These are phyloP conservation scores for Hydrophis major DNA, from an alignment of 2,797 vertebrate species.

Conservation along the genomic window DNA sequence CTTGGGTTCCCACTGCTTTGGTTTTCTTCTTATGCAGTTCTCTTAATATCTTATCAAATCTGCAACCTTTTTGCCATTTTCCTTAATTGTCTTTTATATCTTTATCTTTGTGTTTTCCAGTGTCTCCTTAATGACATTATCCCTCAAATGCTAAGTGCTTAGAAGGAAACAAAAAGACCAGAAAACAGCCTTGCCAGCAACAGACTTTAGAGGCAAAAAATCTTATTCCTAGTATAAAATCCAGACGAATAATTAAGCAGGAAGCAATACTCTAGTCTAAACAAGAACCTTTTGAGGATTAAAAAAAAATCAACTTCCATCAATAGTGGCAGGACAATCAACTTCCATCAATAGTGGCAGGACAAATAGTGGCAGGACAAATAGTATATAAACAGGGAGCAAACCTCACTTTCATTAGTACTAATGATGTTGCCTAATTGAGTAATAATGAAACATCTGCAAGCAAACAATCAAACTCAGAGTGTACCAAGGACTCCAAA, in stretches of 20 bases:
- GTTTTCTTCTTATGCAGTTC: neutral
- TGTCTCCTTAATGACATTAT: neutral
- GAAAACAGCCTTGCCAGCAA: neutral
- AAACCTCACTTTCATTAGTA: neutral
- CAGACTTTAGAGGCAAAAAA: neutral
- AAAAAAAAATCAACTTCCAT: neutral
- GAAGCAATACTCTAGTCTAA: neutral
- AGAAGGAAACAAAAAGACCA: neutral
- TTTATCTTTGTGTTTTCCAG: neutral
- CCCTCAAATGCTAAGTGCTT: neutral
- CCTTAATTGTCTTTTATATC: neutral
- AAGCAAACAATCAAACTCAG: neutral
- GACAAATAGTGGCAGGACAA: neutral
- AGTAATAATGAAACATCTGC: neutral
- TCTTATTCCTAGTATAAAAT: neutral
- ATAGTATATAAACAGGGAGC: neutral
- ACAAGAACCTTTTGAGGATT: neutral
- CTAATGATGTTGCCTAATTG: neutral
- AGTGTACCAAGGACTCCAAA: neutral
- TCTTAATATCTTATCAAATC: neutral
- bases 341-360: neutral
- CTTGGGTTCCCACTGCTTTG: neutral
- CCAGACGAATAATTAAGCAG: neutral
- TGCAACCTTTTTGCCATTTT: neutral
- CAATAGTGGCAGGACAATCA: neutral